Conservation (phyloP, 2,888 invertebrate species). For the Dolichomitus sp. region DNA sequence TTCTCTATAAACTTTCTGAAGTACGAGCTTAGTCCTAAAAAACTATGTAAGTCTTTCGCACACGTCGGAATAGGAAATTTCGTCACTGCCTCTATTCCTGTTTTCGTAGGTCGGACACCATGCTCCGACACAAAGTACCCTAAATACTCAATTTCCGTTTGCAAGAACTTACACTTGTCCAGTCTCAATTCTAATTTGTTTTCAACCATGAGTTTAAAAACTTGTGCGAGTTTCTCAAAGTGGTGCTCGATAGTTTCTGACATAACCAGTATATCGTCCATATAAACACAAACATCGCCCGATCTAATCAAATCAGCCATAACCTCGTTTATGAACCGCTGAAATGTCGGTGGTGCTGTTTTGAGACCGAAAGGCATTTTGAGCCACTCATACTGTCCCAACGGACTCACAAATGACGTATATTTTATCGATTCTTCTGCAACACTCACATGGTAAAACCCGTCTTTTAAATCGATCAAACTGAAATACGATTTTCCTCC, state of each 20-base stretch:
- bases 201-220: slow-evolving; percentile 38
- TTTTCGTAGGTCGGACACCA: slow-evolving; percentile 66
- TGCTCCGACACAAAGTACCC: slow-evolving; percentile 68
- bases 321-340: slow-evolving; percentile 51
- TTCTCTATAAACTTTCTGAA: slow-evolving; percentile 74
- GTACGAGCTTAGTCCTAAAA: slow-evolving; percentile 74
- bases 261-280: slow-evolving; percentile 61
- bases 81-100: slow-evolving; percentile 64
- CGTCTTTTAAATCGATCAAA: slow-evolving; percentile 40
- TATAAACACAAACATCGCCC: slow-evolving; percentile 49
- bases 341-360: slow-evolving; percentile 56
- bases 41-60: slow-evolving; percentile 70
- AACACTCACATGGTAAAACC: slow-evolving; percentile 51
- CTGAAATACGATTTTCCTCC: slow-evolving; percentile 53
- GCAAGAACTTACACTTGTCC: slow-evolving; percentile 68
- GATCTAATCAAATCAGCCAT: slow-evolving; percentile 43
- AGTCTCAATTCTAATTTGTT: slow-evolving; percentile 56
- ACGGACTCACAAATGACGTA: slow-evolving; percentile 59
- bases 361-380: slow-evolving; percentile 62
- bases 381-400: slow-evolving; percentile 58
- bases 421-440: slow-evolving; percentile 61
- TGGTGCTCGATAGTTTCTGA: slow-evolving; percentile 50
- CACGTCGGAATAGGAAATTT: slow-evolving; percentile 72
- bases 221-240: slow-evolving; percentile 36
- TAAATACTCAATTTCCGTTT: slow-evolving; percentile 67